These are phyloP conservation scores for Peribatodes rhomboidaria DNA, from an alignment of 2,888 invertebrate genomes.

Conservation along the genomic window DNA sequence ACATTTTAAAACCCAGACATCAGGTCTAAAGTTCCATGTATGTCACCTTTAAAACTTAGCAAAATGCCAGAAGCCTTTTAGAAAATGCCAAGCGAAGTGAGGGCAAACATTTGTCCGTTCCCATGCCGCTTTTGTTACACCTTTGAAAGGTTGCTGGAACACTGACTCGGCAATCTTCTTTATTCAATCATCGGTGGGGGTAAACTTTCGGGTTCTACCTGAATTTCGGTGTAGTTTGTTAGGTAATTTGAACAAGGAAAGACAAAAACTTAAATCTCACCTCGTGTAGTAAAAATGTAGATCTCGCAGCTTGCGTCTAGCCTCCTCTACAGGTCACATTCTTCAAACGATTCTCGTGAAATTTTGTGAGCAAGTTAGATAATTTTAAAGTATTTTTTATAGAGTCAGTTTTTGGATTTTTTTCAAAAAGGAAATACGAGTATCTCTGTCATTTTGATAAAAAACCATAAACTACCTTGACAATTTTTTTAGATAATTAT, in stretches of 20 bases:
- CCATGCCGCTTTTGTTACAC: constrained; percentile 47
- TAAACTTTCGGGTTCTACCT: constrained; percentile 23
- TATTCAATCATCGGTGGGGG: constrained; percentile 45
- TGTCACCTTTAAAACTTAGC: constrained; percentile 49
- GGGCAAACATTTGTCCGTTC: constrained; percentile 61
- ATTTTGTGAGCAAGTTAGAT: too few species aligned
- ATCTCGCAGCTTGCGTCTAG: too few species aligned
- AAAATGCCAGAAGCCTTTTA: constrained; percentile 60
- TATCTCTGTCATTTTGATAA: too few species aligned
- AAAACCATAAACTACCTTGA: too few species aligned
- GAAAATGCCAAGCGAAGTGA: constrained; percentile 60
- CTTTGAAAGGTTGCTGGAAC: constrained; percentile 49
- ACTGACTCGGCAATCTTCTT: constrained; percentile 54
- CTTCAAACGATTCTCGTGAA: too few species aligned
- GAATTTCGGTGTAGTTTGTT: constrained; percentile 12
- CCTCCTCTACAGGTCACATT: too few species aligned
- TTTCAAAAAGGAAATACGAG: too few species aligned
- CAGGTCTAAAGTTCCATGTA: constrained; percentile 31
- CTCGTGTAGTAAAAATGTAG: too few species aligned
- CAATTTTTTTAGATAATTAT: too few species aligned
- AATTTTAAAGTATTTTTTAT: too few species aligned
- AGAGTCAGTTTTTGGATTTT: too few species aligned
- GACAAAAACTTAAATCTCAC: background rate
- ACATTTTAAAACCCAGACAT: constrained; percentile 32
- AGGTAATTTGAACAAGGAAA: background rate